These are phyloP conservation scores for Cantharis lateralis DNA, from an alignment of 2,888 invertebrate genomes.

Conservation along the genomic window DNA sequence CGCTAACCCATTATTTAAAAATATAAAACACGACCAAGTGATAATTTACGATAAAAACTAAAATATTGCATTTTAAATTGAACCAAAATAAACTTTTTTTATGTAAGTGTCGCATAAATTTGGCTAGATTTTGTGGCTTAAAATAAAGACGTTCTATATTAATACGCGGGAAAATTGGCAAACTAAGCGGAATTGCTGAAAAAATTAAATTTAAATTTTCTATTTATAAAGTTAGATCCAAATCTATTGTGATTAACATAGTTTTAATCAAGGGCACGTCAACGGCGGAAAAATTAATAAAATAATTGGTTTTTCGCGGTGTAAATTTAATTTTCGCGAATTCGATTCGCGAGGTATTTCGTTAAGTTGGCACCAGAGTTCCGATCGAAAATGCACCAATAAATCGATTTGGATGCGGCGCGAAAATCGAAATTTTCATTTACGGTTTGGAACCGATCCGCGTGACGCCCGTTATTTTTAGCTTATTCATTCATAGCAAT, in stretches of 20 bases:
- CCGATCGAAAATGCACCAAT: background rate
- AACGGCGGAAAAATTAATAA: background rate
- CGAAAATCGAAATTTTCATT: background rate
- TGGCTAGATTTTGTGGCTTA: constrained; percentile 2
- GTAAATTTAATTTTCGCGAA: background rate
- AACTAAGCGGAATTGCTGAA: background rate
- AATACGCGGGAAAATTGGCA: constrained; percentile 2
- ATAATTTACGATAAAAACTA: background rate
- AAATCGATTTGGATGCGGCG: background rate
- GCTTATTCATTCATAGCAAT: background rate
- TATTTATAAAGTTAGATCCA: background rate
- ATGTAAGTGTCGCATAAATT: constrained; percentile 3
- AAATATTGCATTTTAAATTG: background rate
- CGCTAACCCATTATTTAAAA: background rate
- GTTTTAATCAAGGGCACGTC: background rate
- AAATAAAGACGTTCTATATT: constrained; percentile 2
- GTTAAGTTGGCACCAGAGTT: background rate
- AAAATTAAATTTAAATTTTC: constrained; percentile 1
- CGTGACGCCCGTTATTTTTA: background rate
- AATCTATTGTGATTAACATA: background rate
- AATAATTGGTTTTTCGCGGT: background rate
- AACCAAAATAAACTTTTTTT: constrained; percentile 1
- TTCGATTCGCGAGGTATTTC: background rate
- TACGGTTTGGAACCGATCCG: background rate
- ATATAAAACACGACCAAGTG: background rate